Percentiles rank a stretch among this genome's conserved stretches.
Conservation (phyloP, 1,140 invertebrate species). For the Bacillus rossius region DNA sequence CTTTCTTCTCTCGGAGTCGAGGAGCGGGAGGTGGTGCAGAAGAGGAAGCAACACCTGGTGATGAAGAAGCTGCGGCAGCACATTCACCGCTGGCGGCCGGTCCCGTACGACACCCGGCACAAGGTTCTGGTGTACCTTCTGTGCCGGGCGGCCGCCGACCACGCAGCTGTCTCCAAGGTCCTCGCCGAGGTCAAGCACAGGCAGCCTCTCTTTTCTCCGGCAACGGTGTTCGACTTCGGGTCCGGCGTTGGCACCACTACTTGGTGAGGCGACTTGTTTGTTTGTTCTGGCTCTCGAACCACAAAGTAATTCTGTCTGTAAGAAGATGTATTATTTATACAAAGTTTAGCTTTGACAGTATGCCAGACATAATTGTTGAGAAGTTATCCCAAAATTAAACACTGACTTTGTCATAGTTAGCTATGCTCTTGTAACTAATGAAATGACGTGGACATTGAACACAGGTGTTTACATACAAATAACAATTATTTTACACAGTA, state of each 20-base stretch:
- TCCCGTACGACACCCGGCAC: conserved; percentile 55
- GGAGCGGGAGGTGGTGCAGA: conserved; percentile 25
- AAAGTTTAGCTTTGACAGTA: too few species aligned
- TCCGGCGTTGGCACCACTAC: conserved; percentile 79
- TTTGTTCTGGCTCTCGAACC: not conserved
- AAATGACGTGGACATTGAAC: too few species aligned
- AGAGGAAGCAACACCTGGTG: conserved; percentile 28
- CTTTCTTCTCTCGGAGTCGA: conserved; percentile 21
- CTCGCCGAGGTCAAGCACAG: conserved; percentile 65
- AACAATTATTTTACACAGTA: too few species aligned
- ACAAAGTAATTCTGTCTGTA: not conserved
- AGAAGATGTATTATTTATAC: not conserved
- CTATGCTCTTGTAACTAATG: too few species aligned
- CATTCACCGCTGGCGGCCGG: conserved; percentile 64
- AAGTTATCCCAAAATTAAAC: too few species aligned
- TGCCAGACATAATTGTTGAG: too few species aligned
- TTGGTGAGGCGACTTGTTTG: conserved; percentile 50
- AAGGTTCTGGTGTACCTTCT: conserved; percentile 63
- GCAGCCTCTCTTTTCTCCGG: conserved; percentile 63
- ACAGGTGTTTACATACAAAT: too few species aligned
- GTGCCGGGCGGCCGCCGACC: conserved; percentile 62
- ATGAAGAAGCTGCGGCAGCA: conserved; percentile 47
- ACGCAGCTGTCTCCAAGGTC: conserved; percentile 61
- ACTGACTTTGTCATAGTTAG: too few species aligned
- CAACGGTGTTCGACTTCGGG: conserved; percentile 82